Conservation (phyloP, 2,888 invertebrate genomes). For the Clivina fossor region DNA sequence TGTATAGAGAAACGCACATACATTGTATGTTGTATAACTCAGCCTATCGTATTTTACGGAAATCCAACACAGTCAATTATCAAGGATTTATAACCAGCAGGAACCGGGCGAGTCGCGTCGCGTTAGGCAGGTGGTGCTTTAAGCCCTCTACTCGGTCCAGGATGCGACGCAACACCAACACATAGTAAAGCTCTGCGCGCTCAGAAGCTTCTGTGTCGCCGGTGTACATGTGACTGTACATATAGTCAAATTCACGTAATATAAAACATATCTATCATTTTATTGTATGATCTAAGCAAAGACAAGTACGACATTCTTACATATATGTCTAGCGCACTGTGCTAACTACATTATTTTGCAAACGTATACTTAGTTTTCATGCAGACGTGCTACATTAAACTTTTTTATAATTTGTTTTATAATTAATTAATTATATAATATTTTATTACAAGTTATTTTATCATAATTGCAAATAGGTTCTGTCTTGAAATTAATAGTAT, state of each 20-base stretch:
- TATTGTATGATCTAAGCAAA: too few species aligned
- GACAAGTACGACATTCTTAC: too few species aligned
- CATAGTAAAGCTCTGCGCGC: background rate
- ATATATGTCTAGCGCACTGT: too few species aligned
- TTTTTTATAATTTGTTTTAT: too few species aligned
- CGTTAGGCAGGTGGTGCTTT: conserved; percentile 26
- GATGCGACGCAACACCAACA: background rate
- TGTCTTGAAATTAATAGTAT: conserved; percentile 1
- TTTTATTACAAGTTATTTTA: too few species aligned
- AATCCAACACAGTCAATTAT: conserved; percentile 48
- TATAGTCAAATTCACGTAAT: background rate
- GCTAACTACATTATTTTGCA: too few species aligned
- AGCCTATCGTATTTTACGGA: conserved; percentile 34
- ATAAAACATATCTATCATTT: too few species aligned
- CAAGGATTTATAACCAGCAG: conserved; percentile 51
- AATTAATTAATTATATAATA: too few species aligned
- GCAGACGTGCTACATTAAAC: too few species aligned
- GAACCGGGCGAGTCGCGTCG: conserved; percentile 4
- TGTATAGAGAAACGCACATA: too few species aligned
- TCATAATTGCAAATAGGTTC: background rate
- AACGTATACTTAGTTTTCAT: too few species aligned
- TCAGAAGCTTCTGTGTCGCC: background rate
- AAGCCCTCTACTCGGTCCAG: conserved; percentile 8
- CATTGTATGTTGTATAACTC: too few species aligned
- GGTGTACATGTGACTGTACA: background rate